Evolutionary conservation across 2,888 invertebrate genomes (phyloP), one percentile per base, ranked within the genome.

Genomic region (Pseudolycoriella hygida): DNA sequence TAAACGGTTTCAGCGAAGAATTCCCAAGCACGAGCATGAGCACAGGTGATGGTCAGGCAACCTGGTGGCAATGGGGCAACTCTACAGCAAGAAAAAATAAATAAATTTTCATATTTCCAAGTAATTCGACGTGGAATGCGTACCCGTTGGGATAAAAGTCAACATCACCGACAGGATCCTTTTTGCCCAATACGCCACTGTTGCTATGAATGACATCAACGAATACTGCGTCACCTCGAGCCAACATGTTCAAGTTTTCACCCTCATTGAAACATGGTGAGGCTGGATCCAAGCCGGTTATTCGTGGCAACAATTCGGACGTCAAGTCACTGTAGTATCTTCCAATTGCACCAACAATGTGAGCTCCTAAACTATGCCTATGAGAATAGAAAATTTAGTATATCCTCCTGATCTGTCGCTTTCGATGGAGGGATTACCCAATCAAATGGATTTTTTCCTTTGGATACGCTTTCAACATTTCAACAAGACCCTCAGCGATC

Each of bases 231-330:
- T 60, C 62, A 25, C 56, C 55, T 32, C 48, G 44, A 41, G 57
- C 51, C 20, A 57, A 44, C 4, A 58, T 59, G 39, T 45, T 54
- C 40, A 51, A 25, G 11, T 32, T 11, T 45, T 50, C 5, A 55
- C 60, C 32, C 54, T 55, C 40, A 55, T 58, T 49, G 56, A 54
- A 43, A 32, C 61, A 63, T 14, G 60, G 62, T 39, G 60, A 61
- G 3, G 64, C 63, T 2, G 63, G 64, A 54, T 63, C 64, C 17
- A 63, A 50, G 6, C 59, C 63, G 1, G 62, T 64, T 32, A 63
- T 61, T 12, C 61, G 56, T 10, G 56, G 54, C 17, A 63, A 53
- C 10, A 51, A 17, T 41, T 57, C 51, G 3, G 54, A 55, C 2
- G 64, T 60, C 2, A 56, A 43, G 2, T 51, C 47, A 30, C 48